Percentiles rank a stretch among this genome's conserved stretches.
phyloP scores from a whole-genome alignment of 2,888 invertebrate genomes.

The Polydrusus tereticollis region DNA sequence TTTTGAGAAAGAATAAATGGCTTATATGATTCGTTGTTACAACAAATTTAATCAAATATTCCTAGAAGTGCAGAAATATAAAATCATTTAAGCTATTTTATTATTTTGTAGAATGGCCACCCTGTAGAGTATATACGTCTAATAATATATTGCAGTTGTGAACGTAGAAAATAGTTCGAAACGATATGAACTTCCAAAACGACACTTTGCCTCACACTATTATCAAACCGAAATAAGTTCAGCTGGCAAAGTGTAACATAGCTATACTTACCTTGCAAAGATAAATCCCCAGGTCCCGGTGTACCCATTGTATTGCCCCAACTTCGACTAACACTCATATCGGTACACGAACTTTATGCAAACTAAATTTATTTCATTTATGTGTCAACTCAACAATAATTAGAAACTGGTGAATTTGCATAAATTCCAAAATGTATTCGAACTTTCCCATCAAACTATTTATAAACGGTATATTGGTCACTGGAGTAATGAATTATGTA shows the following conservation, averaged over 20 bases:
- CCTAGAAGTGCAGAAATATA: no score
- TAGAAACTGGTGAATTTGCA: not conserved
- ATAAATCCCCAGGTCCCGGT: conserved; percentile 6
- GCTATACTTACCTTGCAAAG: conserved; percentile 2
- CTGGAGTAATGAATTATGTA: not conserved
- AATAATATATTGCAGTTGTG: no score
- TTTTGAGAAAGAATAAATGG: no score
- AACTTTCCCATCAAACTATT: not conserved
- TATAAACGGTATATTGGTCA: not conserved
- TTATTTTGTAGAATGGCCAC: no score
- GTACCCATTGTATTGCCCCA: not conserved
- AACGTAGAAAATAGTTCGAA: no score
- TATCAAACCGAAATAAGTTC: not conserved
- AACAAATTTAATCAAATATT: no score
- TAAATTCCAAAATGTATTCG: not conserved
- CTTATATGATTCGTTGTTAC: no score
- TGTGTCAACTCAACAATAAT: conserved; percentile 3
- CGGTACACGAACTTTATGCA: not conserved
- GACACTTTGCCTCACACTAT: not conserved
- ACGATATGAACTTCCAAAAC: no score
- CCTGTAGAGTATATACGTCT: no score
- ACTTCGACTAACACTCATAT: not conserved
- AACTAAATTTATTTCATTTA: conserved; percentile 10
- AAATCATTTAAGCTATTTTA: no score
- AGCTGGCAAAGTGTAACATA: not conserved